A percentile compares a stretch with the other conserved stretches of the same genome.
Conservation (phyloP, 2,797 vertebrate species). For the Catharus ustulatus region DNA sequence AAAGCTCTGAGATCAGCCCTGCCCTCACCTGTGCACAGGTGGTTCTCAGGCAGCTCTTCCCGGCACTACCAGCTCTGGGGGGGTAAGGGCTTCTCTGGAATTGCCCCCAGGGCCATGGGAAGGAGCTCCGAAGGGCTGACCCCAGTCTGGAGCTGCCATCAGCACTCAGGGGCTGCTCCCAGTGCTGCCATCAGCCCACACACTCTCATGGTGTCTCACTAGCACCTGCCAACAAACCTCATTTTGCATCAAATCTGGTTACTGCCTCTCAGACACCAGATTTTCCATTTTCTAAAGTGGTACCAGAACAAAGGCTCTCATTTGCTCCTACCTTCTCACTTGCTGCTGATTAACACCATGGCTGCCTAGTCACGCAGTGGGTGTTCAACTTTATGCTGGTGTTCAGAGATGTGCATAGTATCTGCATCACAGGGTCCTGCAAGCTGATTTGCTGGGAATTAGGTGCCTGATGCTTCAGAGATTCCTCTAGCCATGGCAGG, state of each 20-base stretch:
- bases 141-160: accelerated
- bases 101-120: accelerated
- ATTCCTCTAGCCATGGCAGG: neutral
- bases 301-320: conserved; percentile 2
- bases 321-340: neutral
- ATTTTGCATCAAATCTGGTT: neutral
- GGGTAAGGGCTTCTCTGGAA: neutral
- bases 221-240: neutral
- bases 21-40: neutral
- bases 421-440: accelerated
- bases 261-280: neutral
- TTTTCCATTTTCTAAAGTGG: neutral
- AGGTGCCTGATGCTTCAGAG: neutral
- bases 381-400: neutral
- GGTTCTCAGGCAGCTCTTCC: neutral
- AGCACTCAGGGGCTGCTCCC: neutral
- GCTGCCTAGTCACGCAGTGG: neutral
- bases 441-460: neutral
- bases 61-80: neutral
- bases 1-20: neutral
- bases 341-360: neutral
- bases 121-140: neutral
- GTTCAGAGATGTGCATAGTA: neutral
- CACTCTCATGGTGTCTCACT: accelerated
- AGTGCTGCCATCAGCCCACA: accelerated